These are phyloP conservation scores for Peromyscus californicus DNA, from an alignment of 2,113 vertebrate species.

Conservation along the genomic window DNA sequence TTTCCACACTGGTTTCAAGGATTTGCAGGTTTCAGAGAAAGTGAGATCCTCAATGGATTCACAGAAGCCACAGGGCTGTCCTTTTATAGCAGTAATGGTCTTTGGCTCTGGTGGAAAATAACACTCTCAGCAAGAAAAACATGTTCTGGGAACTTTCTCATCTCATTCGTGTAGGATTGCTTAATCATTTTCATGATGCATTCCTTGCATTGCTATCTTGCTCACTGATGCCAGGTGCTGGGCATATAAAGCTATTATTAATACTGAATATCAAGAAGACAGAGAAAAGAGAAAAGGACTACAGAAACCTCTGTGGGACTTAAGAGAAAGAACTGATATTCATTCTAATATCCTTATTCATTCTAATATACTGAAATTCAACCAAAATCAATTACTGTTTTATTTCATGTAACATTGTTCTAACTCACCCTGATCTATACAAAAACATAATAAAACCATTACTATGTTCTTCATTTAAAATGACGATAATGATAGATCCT, in stretches of 20 bases:
- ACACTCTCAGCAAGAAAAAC: not conserved
- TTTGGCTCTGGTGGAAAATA: not conserved
- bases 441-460: not conserved
- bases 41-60: not conserved
- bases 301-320: not conserved
- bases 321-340: not conserved
- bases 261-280: not conserved
- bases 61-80: not conserved
- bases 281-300: not conserved
- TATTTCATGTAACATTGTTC: not conserved
- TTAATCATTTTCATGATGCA: not conserved
- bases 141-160: not conserved
- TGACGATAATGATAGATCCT: not conserved
- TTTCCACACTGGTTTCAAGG: not conserved
- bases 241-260: not conserved
- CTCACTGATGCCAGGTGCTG: not conserved
- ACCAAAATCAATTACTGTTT: not conserved
- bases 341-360: not conserved
- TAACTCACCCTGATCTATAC: not conserved
- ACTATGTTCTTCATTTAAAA: not conserved
- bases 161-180: not conserved
- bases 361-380: not conserved
- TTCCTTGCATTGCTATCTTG: not conserved
- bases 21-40: constrained; percentile 2
- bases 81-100: not conserved